Conservation (phyloP, 2,113 vertebrate genomes). For the Rhinoptilus africanus region DNA sequence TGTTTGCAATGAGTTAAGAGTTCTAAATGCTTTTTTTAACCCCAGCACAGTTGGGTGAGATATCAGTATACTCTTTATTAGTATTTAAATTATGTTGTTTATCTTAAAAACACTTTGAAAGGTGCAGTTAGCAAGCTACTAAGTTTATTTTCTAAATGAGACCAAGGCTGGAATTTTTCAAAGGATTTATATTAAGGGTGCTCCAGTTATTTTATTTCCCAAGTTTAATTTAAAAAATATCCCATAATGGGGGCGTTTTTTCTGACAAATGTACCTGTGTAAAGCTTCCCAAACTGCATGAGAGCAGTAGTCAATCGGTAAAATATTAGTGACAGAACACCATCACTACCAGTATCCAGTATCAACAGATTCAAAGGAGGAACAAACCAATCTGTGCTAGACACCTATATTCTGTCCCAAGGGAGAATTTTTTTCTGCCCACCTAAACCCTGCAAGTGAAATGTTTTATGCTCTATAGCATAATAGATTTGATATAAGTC, state of each 20-base stretch:
- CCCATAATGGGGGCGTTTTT: not conserved
- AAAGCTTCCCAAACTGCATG: constrained; percentile 9
- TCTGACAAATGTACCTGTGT: not conserved
- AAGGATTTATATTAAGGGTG: not conserved
- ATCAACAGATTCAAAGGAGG: constrained; percentile 4
- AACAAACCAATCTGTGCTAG: not conserved
- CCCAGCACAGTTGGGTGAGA: not conserved
- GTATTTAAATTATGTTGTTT: not conserved
- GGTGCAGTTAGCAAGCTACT: not conserved
- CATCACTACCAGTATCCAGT: not conserved
- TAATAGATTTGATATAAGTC: not conserved
- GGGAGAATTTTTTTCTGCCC: not conserved
- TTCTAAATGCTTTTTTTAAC: constrained; percentile 20
- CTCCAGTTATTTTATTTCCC: not conserved
- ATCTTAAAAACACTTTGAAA: constrained; percentile 14
- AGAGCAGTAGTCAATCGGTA: not conserved
- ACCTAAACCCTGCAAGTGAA: not conserved
- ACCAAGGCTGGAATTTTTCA: not conserved
- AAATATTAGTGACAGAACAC: not conserved
- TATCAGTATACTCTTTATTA: not conserved
- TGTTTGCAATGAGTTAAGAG: not conserved
- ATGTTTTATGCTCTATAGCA: not conserved
- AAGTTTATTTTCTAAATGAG: not conserved
- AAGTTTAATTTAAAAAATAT: not conserved
- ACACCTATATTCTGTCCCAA: not conserved